Evolutionary conservation across 2,888 invertebrate genomes (phyloP), one percentile per base, ranked within the genome.

Genomic region (Keiferia lycopersicella): DNA sequence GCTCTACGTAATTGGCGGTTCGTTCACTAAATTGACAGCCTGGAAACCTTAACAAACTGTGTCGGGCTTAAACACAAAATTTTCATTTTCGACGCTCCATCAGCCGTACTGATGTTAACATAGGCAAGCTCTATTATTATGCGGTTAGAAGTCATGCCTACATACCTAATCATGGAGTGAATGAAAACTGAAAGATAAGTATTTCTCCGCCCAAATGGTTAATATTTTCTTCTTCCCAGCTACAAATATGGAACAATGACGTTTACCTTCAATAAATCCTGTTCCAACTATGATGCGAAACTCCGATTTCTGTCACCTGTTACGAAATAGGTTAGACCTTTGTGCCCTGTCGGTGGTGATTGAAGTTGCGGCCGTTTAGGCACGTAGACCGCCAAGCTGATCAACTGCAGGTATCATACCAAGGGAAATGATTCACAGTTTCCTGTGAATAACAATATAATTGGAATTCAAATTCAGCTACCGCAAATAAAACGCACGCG

Each of bases 11-110:
- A 61, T 61, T 50, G 48, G 61, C 16, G 41, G 63, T 59, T 63
- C 58, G 34, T 58, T 50, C 50, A 63, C 63, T 16, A 59, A 59
- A 63, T 59, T 63, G 63, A 63, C 58, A 48, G 38, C 39, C 39
- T 59, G 45, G 20, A 58, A 48, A 58, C 30, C 63, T 56, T 39
- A n/a, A 30, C 48, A 41, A 56, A 22, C 62, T 51, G n/a, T 16
- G 45, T 30, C 41, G 38, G 14, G 51, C 26, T 57, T 11, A 8
- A 22, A 18, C 12, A 56, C 58, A 18, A 58, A 38, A 20, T 38
- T 58, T 20, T 34, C 1, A 53, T 53, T 53, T 53, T 53, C 14
- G 51, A 14, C 22, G 22, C 22, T 53, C 12, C 22, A 53, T 26
- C 51, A 26, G 14, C 22, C 34, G 8, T 34, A 8, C 34, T 34